These are phyloP conservation scores for Carposina sasakii DNA, from an alignment of 1,140 invertebrate species.

Conservation along the genomic window DNA sequence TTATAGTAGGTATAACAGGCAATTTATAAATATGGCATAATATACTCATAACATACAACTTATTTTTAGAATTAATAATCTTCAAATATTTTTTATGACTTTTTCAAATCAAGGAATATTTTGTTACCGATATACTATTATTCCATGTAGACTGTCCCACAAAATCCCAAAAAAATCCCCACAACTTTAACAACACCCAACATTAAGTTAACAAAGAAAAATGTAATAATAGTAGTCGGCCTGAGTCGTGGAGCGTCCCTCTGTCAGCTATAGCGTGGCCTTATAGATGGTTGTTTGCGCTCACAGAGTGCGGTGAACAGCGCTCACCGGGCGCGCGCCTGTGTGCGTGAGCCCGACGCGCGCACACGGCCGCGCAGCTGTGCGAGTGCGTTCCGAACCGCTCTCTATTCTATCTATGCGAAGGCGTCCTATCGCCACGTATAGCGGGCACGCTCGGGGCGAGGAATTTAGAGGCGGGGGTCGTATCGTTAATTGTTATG, in stretches of 20 bases:
- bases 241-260: constrained; percentile 51
- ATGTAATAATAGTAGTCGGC: constrained; percentile 34
- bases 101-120: too few species aligned
- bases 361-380: constrained; percentile 44
- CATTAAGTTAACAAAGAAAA: constrained; percentile 16
- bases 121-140: too few species aligned
- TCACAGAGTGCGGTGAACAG: constrained; percentile 72
- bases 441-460: constrained; percentile 68
- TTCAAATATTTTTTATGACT: too few species aligned
- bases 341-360: constrained; percentile 47
- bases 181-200: too few species aligned
- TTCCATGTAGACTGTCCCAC: too few species aligned
- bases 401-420: constrained; percentile 73
- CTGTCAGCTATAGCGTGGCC: constrained; percentile 71
- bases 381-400: constrained; percentile 52
- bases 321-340: constrained; percentile 61
- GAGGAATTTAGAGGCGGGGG: constrained; percentile 71
- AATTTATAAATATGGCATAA: too few species aligned
- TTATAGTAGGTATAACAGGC: too few species aligned
- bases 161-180: too few species aligned
- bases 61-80: too few species aligned
- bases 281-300: constrained; percentile 73
- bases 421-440: constrained; percentile 70
- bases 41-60: too few species aligned
- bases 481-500: constrained; percentile 73